Evolutionary conservation across 2,797 vertebrate genomes (phyloP), one percentile per base, ranked within the genome.

Genomic region (Amphiprion clarkii): DNA sequence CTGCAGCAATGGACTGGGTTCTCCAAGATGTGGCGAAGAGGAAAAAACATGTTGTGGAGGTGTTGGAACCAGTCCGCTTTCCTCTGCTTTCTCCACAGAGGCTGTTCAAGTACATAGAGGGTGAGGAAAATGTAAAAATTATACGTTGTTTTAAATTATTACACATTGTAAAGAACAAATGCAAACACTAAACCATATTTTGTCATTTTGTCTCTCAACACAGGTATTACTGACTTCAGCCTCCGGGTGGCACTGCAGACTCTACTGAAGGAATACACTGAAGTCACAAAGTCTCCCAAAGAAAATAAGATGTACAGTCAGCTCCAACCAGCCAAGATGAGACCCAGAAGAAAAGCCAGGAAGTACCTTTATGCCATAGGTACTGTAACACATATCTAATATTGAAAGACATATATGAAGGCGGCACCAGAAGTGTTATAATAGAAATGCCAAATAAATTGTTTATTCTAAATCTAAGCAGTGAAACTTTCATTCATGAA

Each of bases 351-450:
- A 89, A 99, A 99, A 94, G 98, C 98, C 68, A 96, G 98, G 84
- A 99, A 99, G 89, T 99, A 96, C 91, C 96, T 99, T 80, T 99
- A 99, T 78, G 97, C 97, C 72, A 96, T 99, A 92, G 98, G 98
- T 99, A 86, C 86, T 85, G 68, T 90, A 78, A 61, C n/a, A 39
- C 0, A 55, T 40, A 7, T 9, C 17, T 11, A 23, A 51, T 8
- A n/a, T 3, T 11, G 6, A 33, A 62, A 27, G 21, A 39, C 48
- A 10, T 27, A 40, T 6, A 40, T 19, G 33, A 51, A 51, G 39
- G 9, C 4, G 5, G 8, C 19, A n/a, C 4, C 16, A 5, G 54
- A 10, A 21, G 5, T 51, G 3, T 23, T 51, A 21, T 12, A 21
- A 51, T 49, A 49, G 8, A n/a, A n/a, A 49, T 51, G 48, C 16